Evolutionary conservation across 1,140 invertebrate species (phyloP).

Genomic region (Macrobrachium nipponense): DNA sequence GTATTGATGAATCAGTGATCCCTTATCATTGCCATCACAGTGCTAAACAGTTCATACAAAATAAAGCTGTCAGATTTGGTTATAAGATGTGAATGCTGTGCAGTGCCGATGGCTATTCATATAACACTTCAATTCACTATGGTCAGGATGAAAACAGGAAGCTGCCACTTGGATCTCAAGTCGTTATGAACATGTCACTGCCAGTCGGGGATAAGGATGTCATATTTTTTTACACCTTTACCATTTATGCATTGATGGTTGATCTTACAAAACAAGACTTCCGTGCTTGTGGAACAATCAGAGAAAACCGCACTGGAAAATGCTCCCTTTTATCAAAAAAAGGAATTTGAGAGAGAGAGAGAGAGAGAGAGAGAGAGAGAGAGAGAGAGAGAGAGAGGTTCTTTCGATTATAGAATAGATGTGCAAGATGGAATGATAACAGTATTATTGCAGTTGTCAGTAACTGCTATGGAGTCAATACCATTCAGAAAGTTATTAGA

Average conservation of each 20-base stretch:
- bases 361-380: no score
- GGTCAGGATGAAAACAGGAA: constrained; percentile 13
- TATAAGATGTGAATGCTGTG: constrained; percentile 23
- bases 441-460: constrained; percentile 23
- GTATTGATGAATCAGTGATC: no score
- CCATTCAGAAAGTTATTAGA: constrained; percentile 3
- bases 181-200: constrained; percentile 13
- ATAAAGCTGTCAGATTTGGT: constrained; percentile 22
- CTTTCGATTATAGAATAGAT: constrained; percentile 1
- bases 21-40: constrained; percentile 8
- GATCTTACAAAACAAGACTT: constrained; percentile 7
- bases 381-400: no score
- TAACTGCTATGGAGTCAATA: constrained; percentile 14
- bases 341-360: no score
- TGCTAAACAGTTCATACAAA: constrained; percentile 28
- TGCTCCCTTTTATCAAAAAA: constrained; percentile 19
- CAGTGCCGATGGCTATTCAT: constrained; percentile 9
- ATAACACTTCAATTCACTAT: constrained; percentile 17
- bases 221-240: constrained; percentile 21
- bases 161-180: not conserved
- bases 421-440: constrained; percentile 28
- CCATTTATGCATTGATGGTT: not conserved
- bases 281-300: not conserved
- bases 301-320: constrained; percentile 6
- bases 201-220: constrained; percentile 17